A percentile compares a stretch with the other conserved stretches of the same genome.
phyloP scores from a whole-genome alignment of 2,113 vertebrate genomes.

The Pseudonaja textilis region DNA sequence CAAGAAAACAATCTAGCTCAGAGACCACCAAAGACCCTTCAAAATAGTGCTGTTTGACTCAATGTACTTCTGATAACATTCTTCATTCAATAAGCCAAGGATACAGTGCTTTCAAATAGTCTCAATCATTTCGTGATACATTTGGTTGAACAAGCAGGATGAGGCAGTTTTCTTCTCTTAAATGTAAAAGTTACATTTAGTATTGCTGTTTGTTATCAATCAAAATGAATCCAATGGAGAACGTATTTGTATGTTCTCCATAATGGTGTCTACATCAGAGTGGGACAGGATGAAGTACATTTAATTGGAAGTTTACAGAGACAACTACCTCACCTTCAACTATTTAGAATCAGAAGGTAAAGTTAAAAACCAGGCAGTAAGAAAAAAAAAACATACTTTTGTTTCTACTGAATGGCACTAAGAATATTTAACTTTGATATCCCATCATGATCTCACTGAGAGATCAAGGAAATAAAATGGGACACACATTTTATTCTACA shows the following conservation, averaged over 20 bases:
- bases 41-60: background rate
- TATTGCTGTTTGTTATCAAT: background rate
- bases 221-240: background rate
- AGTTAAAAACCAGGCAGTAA: background rate
- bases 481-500: background rate
- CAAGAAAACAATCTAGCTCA: background rate
- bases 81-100: background rate
- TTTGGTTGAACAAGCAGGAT: background rate
- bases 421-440: background rate
- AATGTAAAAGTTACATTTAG: background rate
- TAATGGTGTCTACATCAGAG: background rate
- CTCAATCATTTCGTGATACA: background rate
- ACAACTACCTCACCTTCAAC: background rate
- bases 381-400: background rate
- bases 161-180: background rate
- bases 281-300: background rate
- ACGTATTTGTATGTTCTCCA: background rate
- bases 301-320: background rate
- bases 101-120: background rate
- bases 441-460: background rate
- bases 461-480: background rate
- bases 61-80: background rate
- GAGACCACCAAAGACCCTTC: background rate
- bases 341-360: background rate
- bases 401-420: background rate